Evolutionary conservation across 2,113 vertebrate species (phyloP), one percentile per base, ranked within the genome.

Genomic region (Hippocampus zosterae): DNA sequence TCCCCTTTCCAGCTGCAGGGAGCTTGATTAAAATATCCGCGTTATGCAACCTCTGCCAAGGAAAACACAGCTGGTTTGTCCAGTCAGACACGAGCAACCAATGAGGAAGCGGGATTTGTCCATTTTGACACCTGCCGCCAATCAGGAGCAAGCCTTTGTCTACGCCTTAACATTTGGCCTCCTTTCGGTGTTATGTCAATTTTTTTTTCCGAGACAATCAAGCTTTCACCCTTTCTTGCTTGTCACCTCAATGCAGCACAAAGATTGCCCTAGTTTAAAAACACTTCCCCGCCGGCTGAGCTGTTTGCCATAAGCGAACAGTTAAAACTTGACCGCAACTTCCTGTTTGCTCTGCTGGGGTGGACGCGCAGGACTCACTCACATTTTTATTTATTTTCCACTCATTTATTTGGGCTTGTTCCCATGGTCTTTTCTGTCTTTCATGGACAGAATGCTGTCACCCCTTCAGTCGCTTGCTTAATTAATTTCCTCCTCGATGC

Each of bases 1-100:
- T 27, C 41, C 15, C 77, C 71, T 77, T 57, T 71, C 70, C 78
- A 73, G 78, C 79, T 77, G 81, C 70, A 75, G 77, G 64, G 61
- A 68, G 67, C 59, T 46, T 76, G 75, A 84, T 86, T 80, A 81
- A 57, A 76, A 76, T 37, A 59, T 50, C 7, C 3, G 25, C 63
- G 56, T 85, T 79, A 85, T 69, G 80, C 78, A 82, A 81, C 53
- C 68, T 18, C 44, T 27, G 23, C 15, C 6, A 44, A 65, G 57
- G 27, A 60, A 60, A 60, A 60, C 57, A 60, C 57, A 60, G 57
- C 57, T 60, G 57, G 2, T 18, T 33, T 18, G 57, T 33, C 57
- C 57, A 8, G 55, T 57, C 55, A 15, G 11, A 15, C 12, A 15
- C 25, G 23, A 25, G 23, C 55, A 5, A n/a, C 55, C 55, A 57